Evolutionary conservation across 2,113 vertebrate species (phyloP).

Genomic region (Halcyon malimbica): DNA sequence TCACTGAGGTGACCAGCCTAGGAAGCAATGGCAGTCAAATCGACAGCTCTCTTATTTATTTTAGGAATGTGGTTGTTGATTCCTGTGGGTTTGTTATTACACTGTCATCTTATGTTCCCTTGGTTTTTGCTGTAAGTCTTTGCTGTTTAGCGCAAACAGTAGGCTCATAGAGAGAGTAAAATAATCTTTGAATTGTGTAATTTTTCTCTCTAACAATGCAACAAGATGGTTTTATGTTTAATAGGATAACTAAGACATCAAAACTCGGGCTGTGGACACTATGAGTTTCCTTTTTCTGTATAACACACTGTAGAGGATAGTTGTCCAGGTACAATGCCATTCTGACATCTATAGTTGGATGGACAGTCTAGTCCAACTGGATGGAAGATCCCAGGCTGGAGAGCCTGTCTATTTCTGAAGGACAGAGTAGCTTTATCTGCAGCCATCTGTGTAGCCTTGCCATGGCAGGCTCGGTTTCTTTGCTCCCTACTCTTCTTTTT

Average conservation of each 20-base stretch:
- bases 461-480: neutral
- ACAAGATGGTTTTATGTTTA: neutral
- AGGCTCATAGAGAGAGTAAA: neutral
- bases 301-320: too few relatives aligned
- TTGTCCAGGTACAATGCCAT: neutral
- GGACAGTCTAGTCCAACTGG: neutral
- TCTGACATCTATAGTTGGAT: neutral
- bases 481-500: neutral
- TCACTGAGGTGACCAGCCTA: neutral
- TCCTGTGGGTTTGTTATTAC: neutral
- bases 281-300: neutral
- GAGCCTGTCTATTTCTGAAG: neutral
- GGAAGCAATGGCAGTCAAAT: neutral
- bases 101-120: rapidly evolving
- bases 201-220: neutral
- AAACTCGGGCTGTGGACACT: neutral
- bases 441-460: neutral
- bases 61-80: neutral
- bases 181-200: neutral
- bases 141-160: neutral
- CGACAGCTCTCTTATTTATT: neutral
- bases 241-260: neutral
- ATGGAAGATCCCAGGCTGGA: neutral
- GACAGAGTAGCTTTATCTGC: neutral
- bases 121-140: neutral